Conservation (phyloP, 2,888 invertebrate species). For the Kryphioiulus occultus region DNA sequence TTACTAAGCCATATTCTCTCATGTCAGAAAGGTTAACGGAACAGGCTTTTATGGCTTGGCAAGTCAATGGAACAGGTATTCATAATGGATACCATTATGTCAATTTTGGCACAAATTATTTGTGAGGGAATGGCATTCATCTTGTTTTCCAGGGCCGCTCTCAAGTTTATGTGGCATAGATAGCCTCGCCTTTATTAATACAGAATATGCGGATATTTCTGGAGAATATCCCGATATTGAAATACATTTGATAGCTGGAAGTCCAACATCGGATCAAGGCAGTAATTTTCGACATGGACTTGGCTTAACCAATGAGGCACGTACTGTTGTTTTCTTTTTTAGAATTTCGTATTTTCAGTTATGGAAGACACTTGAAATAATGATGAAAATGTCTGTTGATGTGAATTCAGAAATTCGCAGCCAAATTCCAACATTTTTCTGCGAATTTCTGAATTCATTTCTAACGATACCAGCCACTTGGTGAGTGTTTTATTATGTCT, state of each 20-base stretch:
- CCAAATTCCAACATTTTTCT: no score
- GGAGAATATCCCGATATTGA: slow-evolving; percentile 94
- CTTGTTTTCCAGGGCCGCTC: slow-evolving; percentile 73
- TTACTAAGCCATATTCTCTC: slow-evolving; percentile 35
- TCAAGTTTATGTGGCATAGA: slow-evolving; percentile 87
- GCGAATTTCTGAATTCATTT: no score
- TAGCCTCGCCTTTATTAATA: slow-evolving; percentile 86
- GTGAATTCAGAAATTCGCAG: no score
- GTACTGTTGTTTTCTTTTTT: not conserved
- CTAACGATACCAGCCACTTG: no score
- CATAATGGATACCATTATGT: not conserved
- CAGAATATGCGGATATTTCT: slow-evolving; percentile 84
- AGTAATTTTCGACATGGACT: slow-evolving; percentile 64
- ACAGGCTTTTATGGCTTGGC: not conserved
- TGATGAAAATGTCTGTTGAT: no score
- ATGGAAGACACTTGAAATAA: no score
- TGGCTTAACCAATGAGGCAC: slow-evolving; percentile 14
- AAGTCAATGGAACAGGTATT: not conserved
- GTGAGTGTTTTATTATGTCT: no score
- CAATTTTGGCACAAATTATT: slow-evolving; percentile 59
- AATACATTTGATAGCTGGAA: slow-evolving; percentile 78
- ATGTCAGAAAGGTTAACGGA: not conserved
- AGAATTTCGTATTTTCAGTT: no score
- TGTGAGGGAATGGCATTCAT: slow-evolving; percentile 65
- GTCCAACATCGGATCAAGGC: not conserved